Evolutionary conservation across 1,140 invertebrate genomes (phyloP).

Genomic region (Mesaphorura yosii): DNA sequence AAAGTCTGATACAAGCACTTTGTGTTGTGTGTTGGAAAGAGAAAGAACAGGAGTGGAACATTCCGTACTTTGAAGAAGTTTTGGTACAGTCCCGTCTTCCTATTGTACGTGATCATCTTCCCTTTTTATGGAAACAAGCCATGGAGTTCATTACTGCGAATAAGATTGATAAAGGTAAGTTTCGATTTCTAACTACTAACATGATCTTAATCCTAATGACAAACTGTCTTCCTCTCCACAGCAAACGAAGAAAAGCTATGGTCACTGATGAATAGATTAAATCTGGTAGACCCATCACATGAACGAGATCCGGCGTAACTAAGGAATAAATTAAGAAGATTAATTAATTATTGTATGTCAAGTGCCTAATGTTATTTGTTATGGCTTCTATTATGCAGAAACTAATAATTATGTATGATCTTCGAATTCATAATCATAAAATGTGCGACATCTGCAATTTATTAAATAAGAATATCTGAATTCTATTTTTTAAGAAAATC

Average conservation of each 20-base stretch:
- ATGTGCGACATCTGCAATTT: too few relatives aligned
- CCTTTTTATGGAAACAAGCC: constrained; percentile 5
- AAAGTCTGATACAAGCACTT: constrained; percentile 3
- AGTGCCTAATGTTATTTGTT: not conserved
- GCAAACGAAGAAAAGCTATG: constrained; percentile 6
- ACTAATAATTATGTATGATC: too few relatives aligned
- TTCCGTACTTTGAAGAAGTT: not conserved
- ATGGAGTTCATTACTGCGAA: constrained; percentile 9
- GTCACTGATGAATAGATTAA: not conserved
- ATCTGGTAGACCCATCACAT: not conserved
- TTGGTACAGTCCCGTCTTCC: not conserved
- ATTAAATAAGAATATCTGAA: too few relatives aligned
- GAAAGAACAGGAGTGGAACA: not conserved
- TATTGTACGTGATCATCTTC: not conserved
- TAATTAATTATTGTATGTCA: not conserved
- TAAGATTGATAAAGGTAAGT: constrained; percentile 8
- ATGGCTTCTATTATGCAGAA: too few relatives aligned
- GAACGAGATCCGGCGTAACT: not conserved
- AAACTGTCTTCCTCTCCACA: too few relatives aligned
- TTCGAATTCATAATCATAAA: too few relatives aligned
- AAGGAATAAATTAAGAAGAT: not conserved
- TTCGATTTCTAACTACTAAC: not conserved
- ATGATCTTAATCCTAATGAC: too few relatives aligned
- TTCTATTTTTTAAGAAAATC: too few relatives aligned
- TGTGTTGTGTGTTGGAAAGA: constrained; percentile 6